These are phyloP conservation scores for Drosophila novamexicana DNA, from an alignment of 1,140 invertebrate species.

Conservation along the genomic window DNA sequence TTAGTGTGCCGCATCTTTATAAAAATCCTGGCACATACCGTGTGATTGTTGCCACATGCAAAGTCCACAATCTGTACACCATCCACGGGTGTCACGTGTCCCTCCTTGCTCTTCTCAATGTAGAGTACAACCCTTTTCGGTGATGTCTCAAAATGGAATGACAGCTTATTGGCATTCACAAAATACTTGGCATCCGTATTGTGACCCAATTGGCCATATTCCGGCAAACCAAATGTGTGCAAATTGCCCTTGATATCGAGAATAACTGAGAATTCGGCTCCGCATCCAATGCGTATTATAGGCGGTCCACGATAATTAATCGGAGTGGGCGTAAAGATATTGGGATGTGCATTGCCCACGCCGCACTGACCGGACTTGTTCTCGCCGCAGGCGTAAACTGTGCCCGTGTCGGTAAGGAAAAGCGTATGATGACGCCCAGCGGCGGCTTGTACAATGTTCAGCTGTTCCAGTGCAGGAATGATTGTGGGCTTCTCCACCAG, in stretches of 20 bases:
- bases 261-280: constrained; percentile 96
- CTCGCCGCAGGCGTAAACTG: constrained; percentile 94
- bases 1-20: not conserved
- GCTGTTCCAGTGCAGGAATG: constrained; percentile 90
- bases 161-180: constrained; percentile 93
- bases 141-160: constrained; percentile 92
- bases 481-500: constrained; percentile 90
- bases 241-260: constrained; percentile 94
- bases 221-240: constrained; percentile 96
- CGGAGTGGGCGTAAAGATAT: constrained; percentile 89
- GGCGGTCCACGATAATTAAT: constrained; percentile 92
- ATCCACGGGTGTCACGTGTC: constrained; percentile 92
- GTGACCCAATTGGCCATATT: constrained; percentile 96
- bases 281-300: constrained; percentile 94
- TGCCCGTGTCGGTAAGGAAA: constrained; percentile 94
- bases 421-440: constrained; percentile 94
- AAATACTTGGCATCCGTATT: constrained; percentile 98
- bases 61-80: constrained; percentile 95
- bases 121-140: constrained; percentile 94
- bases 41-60: constrained; percentile 95
- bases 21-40: constrained; percentile 85
- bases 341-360: constrained; percentile 90
- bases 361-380: constrained; percentile 97
- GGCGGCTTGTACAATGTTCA: constrained; percentile 93
- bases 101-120: constrained; percentile 95